Base-by-base conservation (phyloP, 1,140 invertebrate genomes). In the Zelostemma sp. region DNA sequence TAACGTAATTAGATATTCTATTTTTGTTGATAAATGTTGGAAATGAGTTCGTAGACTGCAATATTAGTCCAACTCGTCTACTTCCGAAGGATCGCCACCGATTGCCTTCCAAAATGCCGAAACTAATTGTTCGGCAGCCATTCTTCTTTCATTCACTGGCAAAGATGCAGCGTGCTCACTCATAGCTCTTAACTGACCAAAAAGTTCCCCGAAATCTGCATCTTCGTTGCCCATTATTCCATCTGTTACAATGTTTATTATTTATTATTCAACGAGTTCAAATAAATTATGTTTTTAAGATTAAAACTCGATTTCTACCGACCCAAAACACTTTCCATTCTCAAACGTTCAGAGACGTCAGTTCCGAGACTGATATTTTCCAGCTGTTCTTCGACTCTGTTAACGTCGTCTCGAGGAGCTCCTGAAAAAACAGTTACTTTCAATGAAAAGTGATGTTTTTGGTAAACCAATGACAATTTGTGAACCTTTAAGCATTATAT, bases 61-160 rank as follows among this genome's bases (percentile, higher is more conserved):
- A n/a, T n/a, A n/a, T n/a, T n/a, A 83, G 47, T 82, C 83, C 17
- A 67, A 43, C 60, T 85, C 84, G 33, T 86, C 84, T 47, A 92
- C 84, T 84, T 94, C 93, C 63, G 92, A 89, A 41, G 91, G 88
- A 83, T 92, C 90, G 35, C 92, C 92, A 25, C 91, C 92, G 68
- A 94, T 91, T 1, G 92, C 91, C 76, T 88, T 89, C 92, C 92
- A 94, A 80, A 94, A 94, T 17, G 91, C 90, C 57, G 91, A 88
- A 0, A 93, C 92, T 73, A 93, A 88, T 84, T 93, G 88, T 81
- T 95, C 92, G 12, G 93, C 93, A 81, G 90, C 92, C 55, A 86
- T 86, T 79, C 90, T 89, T 58, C 92, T 88, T 76, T 93, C 87
- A 41, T 88, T 88, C 8, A 82, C 80, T 16, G 90, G 88, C 61